phyloP scores from a whole-genome alignment of 1,140 invertebrate genomes.

The Ceratina japonica region DNA sequence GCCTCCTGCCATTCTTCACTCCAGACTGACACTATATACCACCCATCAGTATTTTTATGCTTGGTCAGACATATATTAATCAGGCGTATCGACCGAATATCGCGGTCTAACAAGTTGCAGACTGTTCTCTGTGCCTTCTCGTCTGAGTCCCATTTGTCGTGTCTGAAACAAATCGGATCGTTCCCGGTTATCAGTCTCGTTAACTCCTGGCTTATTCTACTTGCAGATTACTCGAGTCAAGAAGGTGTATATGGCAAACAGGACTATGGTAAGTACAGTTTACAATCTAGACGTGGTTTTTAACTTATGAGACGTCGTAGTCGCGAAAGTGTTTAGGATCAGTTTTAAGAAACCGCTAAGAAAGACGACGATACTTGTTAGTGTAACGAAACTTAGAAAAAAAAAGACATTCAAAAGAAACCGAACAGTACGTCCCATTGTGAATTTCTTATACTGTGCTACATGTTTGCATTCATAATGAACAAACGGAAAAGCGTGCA shows the following conservation, averaged over 20 bases:
- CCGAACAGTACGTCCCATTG: neutral
- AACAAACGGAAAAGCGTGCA: constrained; percentile 4
- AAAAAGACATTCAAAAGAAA: neutral
- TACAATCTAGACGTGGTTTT: constrained; percentile 45
- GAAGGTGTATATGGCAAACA: constrained; percentile 76
- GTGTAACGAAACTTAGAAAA: neutral
- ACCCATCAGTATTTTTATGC: constrained; percentile 17
- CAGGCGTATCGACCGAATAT: constrained; percentile 1
- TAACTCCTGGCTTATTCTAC: constrained; percentile 47
- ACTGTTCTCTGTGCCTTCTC: constrained; percentile 59
- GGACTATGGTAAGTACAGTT: constrained; percentile 78
- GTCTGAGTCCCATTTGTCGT: constrained; percentile 51
- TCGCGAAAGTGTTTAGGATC: neutral
- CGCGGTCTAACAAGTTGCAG: constrained; percentile 22
- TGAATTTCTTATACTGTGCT: constrained; percentile 12
- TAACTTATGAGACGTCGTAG: constrained; percentile 17
- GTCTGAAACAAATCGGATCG: neutral
- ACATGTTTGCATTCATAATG: neutral
- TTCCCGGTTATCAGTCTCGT: neutral
- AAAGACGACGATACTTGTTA: constrained; percentile 16
- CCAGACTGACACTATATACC: constrained; percentile 16
- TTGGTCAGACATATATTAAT: constrained; percentile 1
- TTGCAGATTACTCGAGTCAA: constrained; percentile 76
- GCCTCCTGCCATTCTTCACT: constrained; percentile 63
- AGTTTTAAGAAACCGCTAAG: neutral